phyloP scores from a whole-genome alignment of 1,140 invertebrate genomes.

The Wiebesia pumilae region DNA sequence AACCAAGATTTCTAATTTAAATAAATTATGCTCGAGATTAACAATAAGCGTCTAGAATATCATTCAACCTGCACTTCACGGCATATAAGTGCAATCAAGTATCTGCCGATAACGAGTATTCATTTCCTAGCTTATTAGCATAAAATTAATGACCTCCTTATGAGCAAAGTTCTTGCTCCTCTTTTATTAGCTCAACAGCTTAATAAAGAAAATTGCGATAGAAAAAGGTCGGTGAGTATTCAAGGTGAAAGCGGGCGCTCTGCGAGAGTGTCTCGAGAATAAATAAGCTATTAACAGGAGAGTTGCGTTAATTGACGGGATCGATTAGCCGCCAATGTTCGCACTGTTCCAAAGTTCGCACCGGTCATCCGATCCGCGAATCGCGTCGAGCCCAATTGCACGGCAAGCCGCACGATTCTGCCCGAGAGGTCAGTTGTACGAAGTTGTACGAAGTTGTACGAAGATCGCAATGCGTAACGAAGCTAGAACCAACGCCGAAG shows the following conservation, averaged over 20 bases:
- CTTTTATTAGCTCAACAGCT: constrained; percentile 30
- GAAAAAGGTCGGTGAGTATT: constrained; percentile 3
- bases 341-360: not conserved
- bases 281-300: constrained; percentile 31
- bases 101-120: constrained; percentile 28
- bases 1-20: not conserved
- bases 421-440: too few relatives aligned
- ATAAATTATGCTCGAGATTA: not conserved
- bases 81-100: constrained; percentile 17
- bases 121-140: constrained; percentile 38
- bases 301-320: constrained; percentile 20
- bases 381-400: too few relatives aligned
- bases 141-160: constrained; percentile 42
- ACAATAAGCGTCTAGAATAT: not conserved
- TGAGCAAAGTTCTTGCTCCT: not conserved
- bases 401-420: too few relatives aligned
- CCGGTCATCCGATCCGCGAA: not conserved
- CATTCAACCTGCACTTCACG: not conserved
- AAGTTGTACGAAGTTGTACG: too few relatives aligned
- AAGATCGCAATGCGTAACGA: not conserved
- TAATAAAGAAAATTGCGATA: constrained; percentile 36
- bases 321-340: constrained; percentile 2
- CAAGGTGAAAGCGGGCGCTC: not conserved
- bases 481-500: too few relatives aligned
- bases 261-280: not conserved